Conservation (phyloP, 2,888 invertebrate species). For the Heterodera filipjevi region DNA sequence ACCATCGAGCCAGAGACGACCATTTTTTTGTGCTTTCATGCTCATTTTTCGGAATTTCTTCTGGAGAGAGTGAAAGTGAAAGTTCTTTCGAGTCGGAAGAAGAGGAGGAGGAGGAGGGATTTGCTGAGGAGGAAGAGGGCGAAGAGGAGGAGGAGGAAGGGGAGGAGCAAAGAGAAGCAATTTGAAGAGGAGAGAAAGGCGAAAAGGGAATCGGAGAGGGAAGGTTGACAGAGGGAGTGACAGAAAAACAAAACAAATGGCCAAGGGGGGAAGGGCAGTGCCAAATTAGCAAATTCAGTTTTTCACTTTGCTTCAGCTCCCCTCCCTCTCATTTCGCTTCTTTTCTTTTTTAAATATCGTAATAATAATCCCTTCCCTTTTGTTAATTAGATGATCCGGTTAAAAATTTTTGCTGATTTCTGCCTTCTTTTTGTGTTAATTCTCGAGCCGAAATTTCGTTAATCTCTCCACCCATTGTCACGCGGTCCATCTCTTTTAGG, state of each 20-base stretch:
- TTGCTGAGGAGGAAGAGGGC: constrained; percentile 2
- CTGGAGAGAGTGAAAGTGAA: constrained; percentile 41
- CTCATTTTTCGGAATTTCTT: constrained; percentile 42
- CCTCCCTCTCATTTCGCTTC: no score
- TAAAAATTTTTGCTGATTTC: constrained; percentile 15
- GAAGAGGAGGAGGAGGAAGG: constrained; percentile 15
- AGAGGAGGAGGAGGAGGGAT: constrained; percentile 25
- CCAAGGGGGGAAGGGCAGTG: no score
- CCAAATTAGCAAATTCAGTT: no score
- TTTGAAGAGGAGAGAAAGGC: background rate
- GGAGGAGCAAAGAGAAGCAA: constrained; percentile 17
- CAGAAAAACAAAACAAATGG: background rate
- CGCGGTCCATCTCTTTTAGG: background rate
- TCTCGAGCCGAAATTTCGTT: background rate
- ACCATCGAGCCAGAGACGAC: constrained; percentile 43
- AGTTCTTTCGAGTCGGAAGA: constrained; percentile 28
- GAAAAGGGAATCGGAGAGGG: background rate
- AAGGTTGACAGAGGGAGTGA: background rate
- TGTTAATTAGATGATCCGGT: background rate
- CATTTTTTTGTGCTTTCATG: constrained; percentile 39
- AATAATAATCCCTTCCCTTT: background rate
- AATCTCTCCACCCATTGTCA: constrained; percentile 14
- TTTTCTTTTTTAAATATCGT: no score
- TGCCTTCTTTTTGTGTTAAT: constrained; percentile 3
- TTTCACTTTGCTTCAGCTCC: no score